A percentile compares a stretch with the other conserved stretches of the same genome.
Conservation (phyloP, 2,113 vertebrate genomes). For the Myrmophylax atrothorax region DNA sequence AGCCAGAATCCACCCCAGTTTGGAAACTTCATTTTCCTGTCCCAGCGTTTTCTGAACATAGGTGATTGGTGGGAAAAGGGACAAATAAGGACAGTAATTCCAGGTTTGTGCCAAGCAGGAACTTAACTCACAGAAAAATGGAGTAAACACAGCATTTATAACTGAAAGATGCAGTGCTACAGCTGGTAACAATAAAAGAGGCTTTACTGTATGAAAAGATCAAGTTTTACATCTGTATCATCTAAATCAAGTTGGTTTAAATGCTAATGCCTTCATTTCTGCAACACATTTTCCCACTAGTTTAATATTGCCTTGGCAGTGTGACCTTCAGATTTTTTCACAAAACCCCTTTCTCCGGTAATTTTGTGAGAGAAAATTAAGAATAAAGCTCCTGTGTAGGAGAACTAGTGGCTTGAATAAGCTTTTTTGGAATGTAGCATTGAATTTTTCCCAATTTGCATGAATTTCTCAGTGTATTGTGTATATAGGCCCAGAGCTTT, state of each 20-base stretch:
- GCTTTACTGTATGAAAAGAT: constrained; percentile 35
- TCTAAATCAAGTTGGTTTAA: constrained; percentile 50
- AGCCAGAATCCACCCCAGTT: not conserved
- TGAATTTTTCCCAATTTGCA: not conserved
- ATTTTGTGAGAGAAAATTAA: constrained; percentile 24
- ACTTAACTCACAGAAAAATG: not conserved
- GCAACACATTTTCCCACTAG: not conserved
- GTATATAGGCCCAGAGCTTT: not conserved
- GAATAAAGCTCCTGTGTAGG: constrained; percentile 11
- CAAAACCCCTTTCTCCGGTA: not conserved
- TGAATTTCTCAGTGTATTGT: constrained; percentile 17
- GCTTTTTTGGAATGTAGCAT: not conserved
- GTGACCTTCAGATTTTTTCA: constrained; percentile 20
- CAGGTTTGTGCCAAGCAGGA: not conserved
- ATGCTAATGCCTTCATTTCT: constrained; percentile 15
- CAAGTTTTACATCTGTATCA: constrained; percentile 45
- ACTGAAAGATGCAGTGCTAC: not conserved
- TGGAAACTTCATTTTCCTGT: not conserved
- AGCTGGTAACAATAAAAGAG: constrained; percentile 27
- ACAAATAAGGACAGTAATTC: not conserved
- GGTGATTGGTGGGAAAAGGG: not conserved
- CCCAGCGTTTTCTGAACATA: not conserved
- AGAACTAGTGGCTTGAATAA: not conserved
- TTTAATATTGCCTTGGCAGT: constrained; percentile 14
- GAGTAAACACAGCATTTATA: constrained; percentile 19